Percentiles rank a stretch among this genome's conserved stretches.
Evolutionary conservation across 2,113 vertebrate species (phyloP).

Genomic region (Falco punctatus): DNA sequence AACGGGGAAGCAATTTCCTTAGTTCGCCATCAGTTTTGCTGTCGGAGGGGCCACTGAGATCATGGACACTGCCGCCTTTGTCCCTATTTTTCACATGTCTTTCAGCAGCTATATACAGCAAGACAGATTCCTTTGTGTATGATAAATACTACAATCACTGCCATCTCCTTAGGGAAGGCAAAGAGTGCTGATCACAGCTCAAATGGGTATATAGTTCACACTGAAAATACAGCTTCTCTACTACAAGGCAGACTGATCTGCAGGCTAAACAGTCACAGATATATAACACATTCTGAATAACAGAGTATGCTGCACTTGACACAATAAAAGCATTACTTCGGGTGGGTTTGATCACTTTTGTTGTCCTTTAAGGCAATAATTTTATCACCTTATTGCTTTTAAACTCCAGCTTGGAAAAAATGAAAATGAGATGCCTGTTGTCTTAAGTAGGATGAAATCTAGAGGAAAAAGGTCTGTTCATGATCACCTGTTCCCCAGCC

Average conservation of each 20-base stretch:
- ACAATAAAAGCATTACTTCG: background rate
- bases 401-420: background rate
- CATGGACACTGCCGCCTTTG: background rate
- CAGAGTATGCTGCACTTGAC: background rate
- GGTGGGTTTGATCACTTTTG: background rate
- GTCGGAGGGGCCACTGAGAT: background rate
- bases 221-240: background rate
- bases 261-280: background rate
- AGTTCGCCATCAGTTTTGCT: background rate
- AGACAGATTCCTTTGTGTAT: conserved; percentile 32
- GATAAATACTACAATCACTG: conserved; percentile 61
- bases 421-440: background rate
- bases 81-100: background rate
- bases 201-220: conserved; percentile 1
- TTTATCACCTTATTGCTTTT: background rate
- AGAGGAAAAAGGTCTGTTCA: background rate
- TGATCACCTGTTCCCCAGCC: background rate
- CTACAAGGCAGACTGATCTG: conserved; percentile 11
- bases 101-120: background rate
- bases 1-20: background rate
- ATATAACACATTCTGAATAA: background rate
- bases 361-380: background rate
- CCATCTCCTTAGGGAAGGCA: conserved; percentile 50
- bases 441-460: background rate
- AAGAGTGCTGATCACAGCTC: conserved; percentile 59